Conservation (phyloP, 2,888 invertebrate species). For the Drosophila neutralis region DNA sequence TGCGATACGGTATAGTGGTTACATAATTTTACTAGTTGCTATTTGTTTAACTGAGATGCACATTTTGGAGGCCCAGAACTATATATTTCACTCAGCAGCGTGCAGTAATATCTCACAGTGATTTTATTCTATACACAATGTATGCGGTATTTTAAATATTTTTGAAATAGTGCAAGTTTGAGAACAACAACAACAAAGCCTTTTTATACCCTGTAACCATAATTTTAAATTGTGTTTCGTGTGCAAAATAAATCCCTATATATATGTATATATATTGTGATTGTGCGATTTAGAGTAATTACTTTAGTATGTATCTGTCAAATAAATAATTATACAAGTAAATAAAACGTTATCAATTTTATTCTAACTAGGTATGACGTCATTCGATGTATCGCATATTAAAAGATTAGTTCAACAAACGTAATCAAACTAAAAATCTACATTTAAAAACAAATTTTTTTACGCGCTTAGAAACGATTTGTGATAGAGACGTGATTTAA, state of each 20-base stretch:
- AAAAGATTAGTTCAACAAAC: not conserved
- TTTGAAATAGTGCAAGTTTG: constrained; percentile 70
- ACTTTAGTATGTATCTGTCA: constrained; percentile 41
- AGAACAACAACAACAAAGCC: constrained; percentile 39
- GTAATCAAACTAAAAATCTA: not conserved
- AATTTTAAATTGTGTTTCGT: constrained; percentile 58
- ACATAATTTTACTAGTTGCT: constrained; percentile 88
- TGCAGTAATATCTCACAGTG: constrained; percentile 84
- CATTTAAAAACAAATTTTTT: not conserved
- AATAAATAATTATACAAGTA: constrained; percentile 38
- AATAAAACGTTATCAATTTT: not conserved
- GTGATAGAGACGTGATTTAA: not conserved
- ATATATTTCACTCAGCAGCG: constrained; percentile 85
- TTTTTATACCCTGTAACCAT: constrained; percentile 54
- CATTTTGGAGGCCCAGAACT: constrained; percentile 87
- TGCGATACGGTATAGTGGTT: constrained; percentile 89
- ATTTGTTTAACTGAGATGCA: constrained; percentile 91
- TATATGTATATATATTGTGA: constrained; percentile 33
- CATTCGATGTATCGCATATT: not conserved
- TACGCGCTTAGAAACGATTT: not conserved
- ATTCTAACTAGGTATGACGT: not conserved
- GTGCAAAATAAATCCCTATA: constrained; percentile 34
- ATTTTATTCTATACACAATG: constrained; percentile 70
- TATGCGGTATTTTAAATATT: constrained; percentile 63
- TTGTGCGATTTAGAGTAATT: constrained; percentile 40